Conservation (phyloP, 2,797 vertebrate genomes). For the Buphagus erythrorhynchus region DNA sequence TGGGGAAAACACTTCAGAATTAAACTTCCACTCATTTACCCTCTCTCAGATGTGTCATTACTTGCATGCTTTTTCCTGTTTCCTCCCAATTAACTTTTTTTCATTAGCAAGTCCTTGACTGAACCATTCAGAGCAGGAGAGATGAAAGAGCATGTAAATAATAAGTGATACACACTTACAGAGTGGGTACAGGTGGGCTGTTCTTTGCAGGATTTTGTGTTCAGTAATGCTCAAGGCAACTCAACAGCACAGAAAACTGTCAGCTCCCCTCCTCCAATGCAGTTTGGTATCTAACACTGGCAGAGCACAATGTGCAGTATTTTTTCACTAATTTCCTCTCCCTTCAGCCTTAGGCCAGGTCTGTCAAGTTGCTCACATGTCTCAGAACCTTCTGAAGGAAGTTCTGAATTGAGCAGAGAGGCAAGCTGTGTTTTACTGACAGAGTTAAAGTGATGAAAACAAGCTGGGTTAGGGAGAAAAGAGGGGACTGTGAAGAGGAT, state of each 20-base stretch:
- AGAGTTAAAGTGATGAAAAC: neutral
- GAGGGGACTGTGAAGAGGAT: neutral
- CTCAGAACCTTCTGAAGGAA: neutral
- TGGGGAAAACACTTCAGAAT: neutral
- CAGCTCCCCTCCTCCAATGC: neutral
- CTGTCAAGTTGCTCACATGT: neutral
- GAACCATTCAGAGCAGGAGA: neutral
- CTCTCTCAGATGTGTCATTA: neutral
- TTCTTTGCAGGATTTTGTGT: neutral
- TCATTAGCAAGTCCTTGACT: neutral
- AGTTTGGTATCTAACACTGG: neutral
- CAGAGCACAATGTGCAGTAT: neutral
- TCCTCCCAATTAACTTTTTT: neutral
- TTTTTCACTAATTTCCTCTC: neutral
- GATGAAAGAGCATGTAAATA: neutral
- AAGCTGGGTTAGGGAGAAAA: neutral
- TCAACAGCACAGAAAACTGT: neutral
- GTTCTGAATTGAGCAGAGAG: neutral
- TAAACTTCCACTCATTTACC: neutral
- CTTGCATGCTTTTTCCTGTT: neutral
- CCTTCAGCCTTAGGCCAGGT: neutral
- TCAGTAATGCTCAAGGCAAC: neutral
- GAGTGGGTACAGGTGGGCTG: neutral
- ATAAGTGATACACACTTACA: neutral
- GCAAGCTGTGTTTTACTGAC: neutral